Evolutionary conservation across 2,113 vertebrate species (phyloP).

Genomic region (Lycaon pictus): DNA sequence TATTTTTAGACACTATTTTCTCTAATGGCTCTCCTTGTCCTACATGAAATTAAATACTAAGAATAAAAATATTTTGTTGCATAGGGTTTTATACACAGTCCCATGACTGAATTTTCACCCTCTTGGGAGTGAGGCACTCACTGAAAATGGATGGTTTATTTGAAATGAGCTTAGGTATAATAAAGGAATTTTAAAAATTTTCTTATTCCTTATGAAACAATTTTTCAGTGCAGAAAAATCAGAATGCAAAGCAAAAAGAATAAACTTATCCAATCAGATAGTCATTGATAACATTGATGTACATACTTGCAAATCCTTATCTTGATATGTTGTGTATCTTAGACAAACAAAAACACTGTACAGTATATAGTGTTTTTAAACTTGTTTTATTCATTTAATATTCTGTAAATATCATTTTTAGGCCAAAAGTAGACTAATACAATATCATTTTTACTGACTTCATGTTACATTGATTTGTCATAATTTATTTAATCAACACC

Average conservation of each 20-base stretch:
- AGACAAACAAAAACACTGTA: not conserved
- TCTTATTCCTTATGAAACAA: slow-evolving; percentile 27
- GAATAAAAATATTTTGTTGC: not conserved
- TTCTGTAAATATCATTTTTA: not conserved
- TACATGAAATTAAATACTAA: slow-evolving; percentile 13
- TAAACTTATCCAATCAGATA: not conserved
- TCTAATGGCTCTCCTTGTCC: not conserved
- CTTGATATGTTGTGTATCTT: not conserved
- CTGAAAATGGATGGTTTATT: not conserved
- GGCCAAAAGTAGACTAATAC: not conserved
- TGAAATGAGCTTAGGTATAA: not conserved
- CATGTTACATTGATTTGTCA: not conserved
- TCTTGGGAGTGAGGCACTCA: not conserved
- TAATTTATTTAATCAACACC: not conserved
- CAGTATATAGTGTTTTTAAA: not conserved
- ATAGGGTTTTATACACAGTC: not conserved
- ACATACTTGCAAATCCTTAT: not conserved
- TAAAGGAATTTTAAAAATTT: not conserved
- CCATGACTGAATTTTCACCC: not conserved
- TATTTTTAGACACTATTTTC: not conserved
- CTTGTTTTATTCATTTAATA: not conserved
- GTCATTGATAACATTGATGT: not conserved
- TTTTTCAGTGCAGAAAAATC: slow-evolving; percentile 29
- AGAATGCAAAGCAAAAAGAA: not conserved
- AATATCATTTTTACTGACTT: slow-evolving; percentile 18